Percentiles rank a stretch among this genome's conserved stretches.
These are phyloP conservation scores for Drosophila baimaii DNA, from an alignment of 1,140 invertebrate genomes.

Conservation along the genomic window DNA sequence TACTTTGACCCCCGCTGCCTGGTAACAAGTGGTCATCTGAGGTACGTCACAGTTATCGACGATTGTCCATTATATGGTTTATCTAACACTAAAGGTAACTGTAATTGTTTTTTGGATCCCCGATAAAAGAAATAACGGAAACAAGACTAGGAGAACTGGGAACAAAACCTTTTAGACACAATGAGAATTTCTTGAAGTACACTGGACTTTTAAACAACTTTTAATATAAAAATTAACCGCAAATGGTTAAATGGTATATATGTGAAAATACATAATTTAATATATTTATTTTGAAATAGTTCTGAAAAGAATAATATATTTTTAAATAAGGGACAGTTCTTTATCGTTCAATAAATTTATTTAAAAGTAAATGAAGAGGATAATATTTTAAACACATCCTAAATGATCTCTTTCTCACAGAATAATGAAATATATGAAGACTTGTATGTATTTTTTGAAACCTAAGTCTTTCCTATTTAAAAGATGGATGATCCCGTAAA, in stretches of 20 bases:
- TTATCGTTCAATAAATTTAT: too few relatives aligned
- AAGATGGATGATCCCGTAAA: constrained; percentile 10
- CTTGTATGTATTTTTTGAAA: neutral
- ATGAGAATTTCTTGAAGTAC: neutral
- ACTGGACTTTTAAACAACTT: too few relatives aligned
- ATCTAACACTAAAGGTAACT: constrained; percentile 14
- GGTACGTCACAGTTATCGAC: constrained; percentile 24
- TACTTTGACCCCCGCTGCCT: neutral
- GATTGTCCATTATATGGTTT: constrained; percentile 26
- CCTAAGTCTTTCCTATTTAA: too few relatives aligned
- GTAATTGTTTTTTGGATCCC: constrained; percentile 18
- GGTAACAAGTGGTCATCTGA: constrained; percentile 28
- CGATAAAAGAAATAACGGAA: neutral
- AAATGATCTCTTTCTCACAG: neutral
- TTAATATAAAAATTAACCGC: too few relatives aligned
- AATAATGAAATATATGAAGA: neutral
- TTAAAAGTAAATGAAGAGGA: neutral
- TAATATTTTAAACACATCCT: neutral
- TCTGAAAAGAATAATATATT: too few relatives aligned
- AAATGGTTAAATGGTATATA: too few relatives aligned
- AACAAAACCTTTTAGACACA: too few relatives aligned
- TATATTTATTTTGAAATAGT: too few relatives aligned
- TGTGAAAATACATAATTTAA: too few relatives aligned
- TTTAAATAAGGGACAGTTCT: too few relatives aligned
- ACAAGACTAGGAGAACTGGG: neutral